phyloP scores from a whole-genome alignment of 1,140 invertebrate species.

The Aphis gossypii region DNA sequence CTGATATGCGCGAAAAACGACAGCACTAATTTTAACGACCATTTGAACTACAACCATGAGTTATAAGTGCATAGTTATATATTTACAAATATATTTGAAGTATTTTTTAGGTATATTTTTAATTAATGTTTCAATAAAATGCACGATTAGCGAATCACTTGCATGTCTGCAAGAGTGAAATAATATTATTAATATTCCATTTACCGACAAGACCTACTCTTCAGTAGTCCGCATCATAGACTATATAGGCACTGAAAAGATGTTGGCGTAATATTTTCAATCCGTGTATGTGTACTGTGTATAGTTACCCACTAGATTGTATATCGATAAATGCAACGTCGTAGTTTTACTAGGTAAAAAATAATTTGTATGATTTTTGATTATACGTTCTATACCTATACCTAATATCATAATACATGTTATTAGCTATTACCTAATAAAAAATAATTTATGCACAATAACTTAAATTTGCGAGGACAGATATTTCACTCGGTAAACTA shows the following conservation, averaged over 20 bases:
- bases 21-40: not conserved
- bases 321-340: not conserved
- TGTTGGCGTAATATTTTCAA: not conserved
- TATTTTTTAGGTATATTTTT: no score
- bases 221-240: no score
- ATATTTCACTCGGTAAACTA: not conserved
- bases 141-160: not conserved
- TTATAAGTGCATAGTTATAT: not conserved
- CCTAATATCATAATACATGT: not conserved
- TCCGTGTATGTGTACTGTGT: not conserved
- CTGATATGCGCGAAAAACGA: not conserved
- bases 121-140: not conserved
- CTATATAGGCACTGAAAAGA: no score
- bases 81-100: not conserved
- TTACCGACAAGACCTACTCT: not conserved
- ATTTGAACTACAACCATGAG: not conserved
- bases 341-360: not conserved
- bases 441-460: constrained; percentile 3
- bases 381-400: not conserved
- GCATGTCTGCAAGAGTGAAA: no score
- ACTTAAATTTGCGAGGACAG: not conserved
- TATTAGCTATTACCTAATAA: constrained; percentile 4
- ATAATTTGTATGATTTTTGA: not conserved
- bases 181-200: no score
- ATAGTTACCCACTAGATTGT: not conserved